These are phyloP conservation scores for Brachyptera risi DNA, from an alignment of 2,888 invertebrate species.

Conservation along the genomic window DNA sequence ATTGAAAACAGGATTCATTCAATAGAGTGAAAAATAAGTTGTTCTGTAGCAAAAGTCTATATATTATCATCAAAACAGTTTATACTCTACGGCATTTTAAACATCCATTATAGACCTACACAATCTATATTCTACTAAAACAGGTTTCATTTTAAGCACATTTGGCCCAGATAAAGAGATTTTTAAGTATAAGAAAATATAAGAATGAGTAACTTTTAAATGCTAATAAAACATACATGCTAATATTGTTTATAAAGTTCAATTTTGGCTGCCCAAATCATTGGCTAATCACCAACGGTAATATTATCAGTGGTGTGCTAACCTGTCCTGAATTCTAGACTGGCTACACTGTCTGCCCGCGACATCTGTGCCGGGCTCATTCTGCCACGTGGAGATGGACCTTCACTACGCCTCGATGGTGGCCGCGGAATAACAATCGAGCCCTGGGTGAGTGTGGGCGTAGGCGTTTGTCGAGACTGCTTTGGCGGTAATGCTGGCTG, in stretches of 20 bases:
- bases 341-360: slow-evolving; percentile 70
- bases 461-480: slow-evolving; percentile 69
- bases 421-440: slow-evolving; percentile 85
- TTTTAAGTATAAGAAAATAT: too few relatives aligned
- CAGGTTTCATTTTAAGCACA: too few relatives aligned
- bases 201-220: too few relatives aligned
- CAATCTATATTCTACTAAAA: too few relatives aligned
- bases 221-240: too few relatives aligned
- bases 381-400: slow-evolving; percentile 49
- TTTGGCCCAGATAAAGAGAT: too few relatives aligned
- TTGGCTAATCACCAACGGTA: not conserved
- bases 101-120: too few relatives aligned
- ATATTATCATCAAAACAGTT: too few relatives aligned
- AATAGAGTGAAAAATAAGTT: not conserved
- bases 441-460: slow-evolving; percentile 57
- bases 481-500: slow-evolving; percentile 61
- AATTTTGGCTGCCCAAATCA: too few relatives aligned
- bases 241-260: too few relatives aligned
- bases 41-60: not conserved
- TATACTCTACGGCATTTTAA: too few relatives aligned
- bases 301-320: not conserved
- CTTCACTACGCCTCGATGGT: slow-evolving; percentile 77
- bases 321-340: slow-evolving; percentile 71
- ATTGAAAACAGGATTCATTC: not conserved
- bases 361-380: slow-evolving; percentile 61